A percentile compares a stretch with the other conserved stretches of the same genome.
Conservation (phyloP, 2,888 invertebrate species). For the Rambutsinella grinnellia region DNA sequence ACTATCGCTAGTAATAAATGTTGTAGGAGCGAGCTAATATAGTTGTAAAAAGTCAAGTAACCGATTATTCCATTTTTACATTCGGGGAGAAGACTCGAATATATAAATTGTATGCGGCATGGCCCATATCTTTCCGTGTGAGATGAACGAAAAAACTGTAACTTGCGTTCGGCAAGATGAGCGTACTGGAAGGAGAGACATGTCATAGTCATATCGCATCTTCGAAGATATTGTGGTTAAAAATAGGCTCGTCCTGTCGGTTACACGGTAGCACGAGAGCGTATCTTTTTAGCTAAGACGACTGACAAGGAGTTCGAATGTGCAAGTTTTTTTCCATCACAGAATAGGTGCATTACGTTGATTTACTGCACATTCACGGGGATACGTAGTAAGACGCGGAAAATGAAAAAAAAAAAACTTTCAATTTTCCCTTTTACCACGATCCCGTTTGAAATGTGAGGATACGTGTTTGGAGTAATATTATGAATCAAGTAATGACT, state of each 20-base stretch:
- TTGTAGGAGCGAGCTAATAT: neutral
- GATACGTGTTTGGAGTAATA: neutral
- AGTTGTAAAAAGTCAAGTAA: neutral
- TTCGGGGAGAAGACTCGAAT: neutral
- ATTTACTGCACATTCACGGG: conserved; percentile 36
- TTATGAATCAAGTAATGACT: neutral
- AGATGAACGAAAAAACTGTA: conserved; percentile 12
- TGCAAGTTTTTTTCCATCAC: neutral
- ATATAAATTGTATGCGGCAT: neutral
- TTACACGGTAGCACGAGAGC: neutral
- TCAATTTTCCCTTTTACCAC: neutral
- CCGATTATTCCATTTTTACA: neutral
- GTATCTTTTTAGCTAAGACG: neutral
- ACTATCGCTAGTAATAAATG: neutral
- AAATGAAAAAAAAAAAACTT: neutral
- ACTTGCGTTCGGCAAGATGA: conserved; percentile 2
- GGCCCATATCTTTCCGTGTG: conserved; percentile 17
- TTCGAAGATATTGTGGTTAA: conserved; percentile 43
- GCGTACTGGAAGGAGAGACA: conserved; percentile 31
- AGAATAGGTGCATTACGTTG: conserved; percentile 18
- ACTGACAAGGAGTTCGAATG: neutral
- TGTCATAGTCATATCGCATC: conserved; percentile 22
- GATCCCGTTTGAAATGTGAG: neutral
- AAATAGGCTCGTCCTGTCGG: conserved; percentile 24
- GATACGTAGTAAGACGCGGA: neutral